Base-by-base conservation (phyloP, 2,113 vertebrate genomes). In the Pogona vitticeps region DNA sequence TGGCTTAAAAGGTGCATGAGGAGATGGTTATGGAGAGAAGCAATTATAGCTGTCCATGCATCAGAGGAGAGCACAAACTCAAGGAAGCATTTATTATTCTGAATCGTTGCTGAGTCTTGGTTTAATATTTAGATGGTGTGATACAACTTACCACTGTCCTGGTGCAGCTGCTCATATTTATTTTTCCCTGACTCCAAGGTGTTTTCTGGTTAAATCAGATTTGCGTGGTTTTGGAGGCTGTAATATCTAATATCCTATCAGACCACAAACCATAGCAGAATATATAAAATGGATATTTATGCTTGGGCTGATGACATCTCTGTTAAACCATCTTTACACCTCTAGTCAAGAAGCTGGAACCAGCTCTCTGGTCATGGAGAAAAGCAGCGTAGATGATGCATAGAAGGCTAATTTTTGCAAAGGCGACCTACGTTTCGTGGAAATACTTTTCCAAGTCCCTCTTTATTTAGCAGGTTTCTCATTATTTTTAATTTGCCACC, bases 401-500 rank as follows among this genome's bases (percentile, higher is more conserved):
- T 70, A 65, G 6, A 26, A 36, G 21, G 12, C 40, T 46, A 5
- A 20, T 23, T 31, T 18, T 63, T 56, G 9, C n/a, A 9, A 10
- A 36, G n/a, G 40, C 7, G 33, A 56, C 26, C 6, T 33, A 67
- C 38, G 42, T 13, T 21, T 26, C 6, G 40, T 17, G 42, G 71
- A 21, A 20, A 17, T 13, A 12, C 13, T 23, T 31, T 31, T 26
- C 4, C 15, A 17, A 23, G 31, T 70, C 21, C 52, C 79, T 9
- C 23, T 80, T 79, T 38, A 59, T 71, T 56, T 46, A 59, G 70
- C 23, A 67, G 21, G 6, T 20, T 40, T 65, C 70, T 58, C 79
- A 75, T 81, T 82, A 87, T 76, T 82, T 87, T 76, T 82, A 67
- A 76, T 87, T 81, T 87, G 85, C 42, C 40, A 40, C 20, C 58